phyloP scores from a whole-genome alignment of 2,113 vertebrate genomes.

The Leucopternis melanops region DNA sequence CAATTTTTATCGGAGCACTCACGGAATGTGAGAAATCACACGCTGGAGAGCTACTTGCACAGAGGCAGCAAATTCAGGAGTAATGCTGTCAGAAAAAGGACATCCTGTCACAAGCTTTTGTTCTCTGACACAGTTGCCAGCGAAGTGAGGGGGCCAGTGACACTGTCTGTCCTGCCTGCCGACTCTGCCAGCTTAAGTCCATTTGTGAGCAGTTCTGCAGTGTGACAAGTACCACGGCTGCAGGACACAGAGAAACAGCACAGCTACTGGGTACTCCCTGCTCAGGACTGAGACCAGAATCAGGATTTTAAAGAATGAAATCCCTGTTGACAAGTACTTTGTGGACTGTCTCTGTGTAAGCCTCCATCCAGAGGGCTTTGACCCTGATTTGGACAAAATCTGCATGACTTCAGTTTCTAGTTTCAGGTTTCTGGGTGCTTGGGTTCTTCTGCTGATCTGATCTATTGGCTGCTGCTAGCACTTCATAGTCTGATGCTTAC shows the following conservation, averaged over 20 bases:
- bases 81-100: not conserved
- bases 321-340: not conserved
- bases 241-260: not conserved
- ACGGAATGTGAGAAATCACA: not conserved
- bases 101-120: not conserved
- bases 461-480: not conserved
- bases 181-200: not conserved
- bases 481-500: not conserved
- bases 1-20: not conserved
- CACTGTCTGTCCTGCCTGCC: accelerated
- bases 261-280: not conserved
- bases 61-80: not conserved
- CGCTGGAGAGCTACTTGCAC: not conserved
- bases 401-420: not conserved
- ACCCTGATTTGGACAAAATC: not conserved
- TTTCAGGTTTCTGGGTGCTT: not conserved
- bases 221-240: accelerated
- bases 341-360: not conserved
- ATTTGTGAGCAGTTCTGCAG: not conserved
- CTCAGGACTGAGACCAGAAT: not conserved
- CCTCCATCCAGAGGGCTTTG: not conserved
- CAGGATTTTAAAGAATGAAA: not conserved
- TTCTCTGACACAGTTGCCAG: not conserved
- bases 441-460: not conserved
- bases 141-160: accelerated